Base-by-base conservation (phyloP, 1,140 invertebrate genomes). In the Ips typographus region DNA sequence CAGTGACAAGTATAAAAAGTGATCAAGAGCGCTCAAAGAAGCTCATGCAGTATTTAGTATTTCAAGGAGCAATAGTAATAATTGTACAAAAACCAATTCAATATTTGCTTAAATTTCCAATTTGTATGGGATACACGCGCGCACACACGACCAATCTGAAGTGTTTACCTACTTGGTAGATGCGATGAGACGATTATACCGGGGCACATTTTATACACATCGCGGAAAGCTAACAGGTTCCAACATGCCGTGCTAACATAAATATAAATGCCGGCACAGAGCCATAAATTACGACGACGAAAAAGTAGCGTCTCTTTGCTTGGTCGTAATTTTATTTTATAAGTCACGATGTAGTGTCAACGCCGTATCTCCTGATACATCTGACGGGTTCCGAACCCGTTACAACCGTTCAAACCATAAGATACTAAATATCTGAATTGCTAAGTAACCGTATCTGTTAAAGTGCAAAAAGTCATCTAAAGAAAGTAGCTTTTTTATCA, bases 341-440 rank as follows among this genome's bases (percentile, higher is more conserved):
- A 62, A 62, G 60, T 62, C 60, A 62, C 60, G 60, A 62, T 49
- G 60, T 51, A 51, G 60, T 62, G 60, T 62, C 60, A 62, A 51
- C 60, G n/a, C 60, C 6, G n/a, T 62, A 62, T 62, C 60, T 49
- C 5, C 60, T 40, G 60, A 62, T 62, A 62, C 38, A 62, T 62
- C 60, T 62, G 60, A 62, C 60, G 39, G 41, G 22, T 59, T 59
- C 38, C 52, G 44, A 49, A 49, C 44, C 44, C 44, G 44, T 49
- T 49, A 49, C 44, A 49, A 49, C 44, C 44, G 22, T 22, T 22
- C 22, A 22, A 22, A 22, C 22, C 22, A 22, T 22, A 22, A 22
- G 22, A 22, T 22, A 22, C 22, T 22, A 22, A 22, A 22, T 22
- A 22, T 22, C 22, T 22, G 22, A 22, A 22, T 22, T 22, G 22